phyloP scores from a whole-genome alignment of 2,113 vertebrate species.

The Bettongia penicillata region DNA sequence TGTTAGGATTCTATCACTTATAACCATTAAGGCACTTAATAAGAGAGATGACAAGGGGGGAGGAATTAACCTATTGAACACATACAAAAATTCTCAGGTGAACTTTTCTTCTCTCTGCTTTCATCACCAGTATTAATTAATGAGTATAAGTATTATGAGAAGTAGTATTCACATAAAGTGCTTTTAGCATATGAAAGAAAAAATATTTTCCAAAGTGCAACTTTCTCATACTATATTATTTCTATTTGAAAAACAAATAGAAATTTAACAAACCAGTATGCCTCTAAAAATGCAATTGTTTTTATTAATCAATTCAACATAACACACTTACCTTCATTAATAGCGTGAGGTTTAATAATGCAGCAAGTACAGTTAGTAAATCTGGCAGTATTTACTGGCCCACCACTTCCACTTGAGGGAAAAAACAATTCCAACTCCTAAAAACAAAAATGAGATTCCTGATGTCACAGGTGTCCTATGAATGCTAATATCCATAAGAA shows the following conservation, averaged over 20 bases:
- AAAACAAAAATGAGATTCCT: slow-evolving; percentile 70
- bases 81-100: not conserved
- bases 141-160: not conserved
- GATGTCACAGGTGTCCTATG: not conserved
- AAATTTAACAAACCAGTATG: not conserved
- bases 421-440: slow-evolving; percentile 98
- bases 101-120: not conserved
- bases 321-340: slow-evolving; percentile 88
- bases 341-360: slow-evolving; percentile 93
- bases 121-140: not conserved
- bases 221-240: not conserved
- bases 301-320: not conserved
- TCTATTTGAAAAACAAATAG: not conserved
- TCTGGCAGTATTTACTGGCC: slow-evolving; percentile 91
- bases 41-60: not conserved
- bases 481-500: not conserved
- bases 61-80: not conserved
- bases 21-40: not conserved
- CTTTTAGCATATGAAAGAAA: not conserved
- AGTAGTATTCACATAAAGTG: not conserved
- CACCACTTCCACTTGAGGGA: slow-evolving; percentile 90
- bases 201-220: not conserved
- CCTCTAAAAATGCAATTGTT: not conserved
- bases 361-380: slow-evolving; percentile 92
- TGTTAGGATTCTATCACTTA: not conserved